Evolutionary conservation across 2,113 vertebrate species (phyloP).

Genomic region (Pelmatolapia mariae): DNA sequence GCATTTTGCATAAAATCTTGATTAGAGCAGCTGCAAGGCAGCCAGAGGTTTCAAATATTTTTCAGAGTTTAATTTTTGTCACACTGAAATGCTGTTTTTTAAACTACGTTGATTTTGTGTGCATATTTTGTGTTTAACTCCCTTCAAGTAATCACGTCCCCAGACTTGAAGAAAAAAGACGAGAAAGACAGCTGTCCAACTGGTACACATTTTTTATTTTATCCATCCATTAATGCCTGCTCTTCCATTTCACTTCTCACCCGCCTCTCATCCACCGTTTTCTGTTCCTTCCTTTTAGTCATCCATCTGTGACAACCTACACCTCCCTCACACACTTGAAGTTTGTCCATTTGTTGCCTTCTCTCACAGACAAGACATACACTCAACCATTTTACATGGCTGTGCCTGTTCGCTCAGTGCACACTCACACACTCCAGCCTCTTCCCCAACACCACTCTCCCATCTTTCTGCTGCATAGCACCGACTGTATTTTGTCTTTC

Average conservation of each 20-base stretch:
- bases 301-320: constrained; percentile 59
- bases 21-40: constrained; percentile 28
- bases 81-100: neutral
- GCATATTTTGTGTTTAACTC: neutral
- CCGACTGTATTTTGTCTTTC: constrained; percentile 1
- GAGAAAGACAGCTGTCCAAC: constrained; percentile 21
- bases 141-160: neutral
- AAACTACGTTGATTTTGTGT: neutral
- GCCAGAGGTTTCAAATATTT: neutral
- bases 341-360: constrained; percentile 27
- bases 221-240: constrained; percentile 37
- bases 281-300: constrained; percentile 41
- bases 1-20: constrained; percentile 16
- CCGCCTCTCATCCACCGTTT: constrained; percentile 27
- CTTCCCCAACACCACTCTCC: neutral
- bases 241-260: constrained; percentile 42
- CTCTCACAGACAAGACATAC: constrained; percentile 8
- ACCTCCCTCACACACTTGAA: constrained; percentile 39
- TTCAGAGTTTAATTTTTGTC: neutral
- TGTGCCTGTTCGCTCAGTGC: neutral
- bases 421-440: neutral
- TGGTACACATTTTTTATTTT: neutral
- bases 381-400: constrained; percentile 3
- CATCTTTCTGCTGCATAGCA: neutral
- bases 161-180: neutral